Conservation (phyloP, 1,140 invertebrate species). For the Harpegnathos saltator region DNA sequence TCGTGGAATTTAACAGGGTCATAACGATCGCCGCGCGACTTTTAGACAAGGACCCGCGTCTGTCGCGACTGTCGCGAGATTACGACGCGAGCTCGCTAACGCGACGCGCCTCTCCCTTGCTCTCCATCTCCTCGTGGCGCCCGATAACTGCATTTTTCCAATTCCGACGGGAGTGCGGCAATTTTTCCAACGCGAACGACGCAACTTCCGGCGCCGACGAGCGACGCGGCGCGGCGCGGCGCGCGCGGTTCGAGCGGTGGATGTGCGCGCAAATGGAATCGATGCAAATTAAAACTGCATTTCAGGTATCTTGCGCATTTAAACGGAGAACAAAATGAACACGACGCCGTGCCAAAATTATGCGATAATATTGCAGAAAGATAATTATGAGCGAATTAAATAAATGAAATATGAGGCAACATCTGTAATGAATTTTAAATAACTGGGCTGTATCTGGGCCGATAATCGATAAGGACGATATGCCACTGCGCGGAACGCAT, state of each 20-base stretch:
- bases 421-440: constrained; percentile 59
- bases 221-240: neutral
- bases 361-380: constrained; percentile 55
- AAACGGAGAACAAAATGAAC: constrained; percentile 49
- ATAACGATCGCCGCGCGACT: constrained; percentile 11
- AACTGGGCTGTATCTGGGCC: constrained; percentile 35
- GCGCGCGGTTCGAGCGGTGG: constrained; percentile 21
- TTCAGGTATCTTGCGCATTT: constrained; percentile 58
- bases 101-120: neutral
- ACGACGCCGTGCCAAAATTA: constrained; percentile 44
- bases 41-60: too few species aligned
- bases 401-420: constrained; percentile 52
- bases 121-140: neutral
- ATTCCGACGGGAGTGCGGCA: constrained; percentile 14
- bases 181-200: constrained; percentile 30
- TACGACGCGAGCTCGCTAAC: neutral
- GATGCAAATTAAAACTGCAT: constrained; percentile 59
- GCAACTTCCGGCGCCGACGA: neutral
- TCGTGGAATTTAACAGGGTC: neutral
- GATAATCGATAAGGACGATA: constrained; percentile 42
- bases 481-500: neutral
- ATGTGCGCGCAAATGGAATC: constrained; percentile 41
- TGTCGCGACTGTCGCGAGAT: neutral
- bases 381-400: constrained; percentile 61
- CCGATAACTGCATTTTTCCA: constrained; percentile 29